Evolutionary conservation across 53 echinoderm and acorn worm species (phyloP).

Genomic region (Echinarachnius parma): DNA sequence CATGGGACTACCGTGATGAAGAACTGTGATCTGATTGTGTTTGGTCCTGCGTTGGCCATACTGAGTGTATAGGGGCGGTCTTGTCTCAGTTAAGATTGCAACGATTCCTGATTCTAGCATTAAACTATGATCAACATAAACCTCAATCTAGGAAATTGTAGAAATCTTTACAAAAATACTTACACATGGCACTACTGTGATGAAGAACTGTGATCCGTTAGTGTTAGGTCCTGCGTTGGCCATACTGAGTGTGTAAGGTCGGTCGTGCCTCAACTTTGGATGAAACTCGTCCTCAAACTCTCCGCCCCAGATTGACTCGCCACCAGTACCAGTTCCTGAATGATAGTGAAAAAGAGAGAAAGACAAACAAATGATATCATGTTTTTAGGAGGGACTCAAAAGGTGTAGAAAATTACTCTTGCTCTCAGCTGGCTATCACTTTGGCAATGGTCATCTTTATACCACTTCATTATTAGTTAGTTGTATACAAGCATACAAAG

Average conservation of each 20-base stretch:
- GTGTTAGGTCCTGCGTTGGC: slow-evolving; percentile 97
- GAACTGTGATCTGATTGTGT: slow-evolving; percentile 98
- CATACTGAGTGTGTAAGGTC: slow-evolving; percentile 96
- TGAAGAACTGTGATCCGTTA: slow-evolving; percentile 98
- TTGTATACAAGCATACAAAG: no score
- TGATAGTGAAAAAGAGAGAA: not conserved
- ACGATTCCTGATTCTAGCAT: no score
- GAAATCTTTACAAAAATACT: slow-evolving; percentile 60
- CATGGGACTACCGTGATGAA: slow-evolving; percentile 95
- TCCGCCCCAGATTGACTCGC: slow-evolving; percentile 98
- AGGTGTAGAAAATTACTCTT: no score
- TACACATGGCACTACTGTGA: slow-evolving; percentile 96
- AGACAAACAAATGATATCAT: no score
- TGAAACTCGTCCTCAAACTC: slow-evolving; percentile 97
- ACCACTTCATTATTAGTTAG: no score
- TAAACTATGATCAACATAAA: no score
- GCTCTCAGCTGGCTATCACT: no score
- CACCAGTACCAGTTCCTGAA: slow-evolving; percentile 91
- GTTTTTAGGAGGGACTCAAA: no score
- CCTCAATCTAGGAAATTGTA: no score
- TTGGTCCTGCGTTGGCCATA: slow-evolving; percentile 97
- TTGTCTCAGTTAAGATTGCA: slow-evolving; percentile 70
- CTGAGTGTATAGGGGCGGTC: slow-evolving; percentile 90
- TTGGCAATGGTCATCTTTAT: no score
- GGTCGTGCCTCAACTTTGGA: slow-evolving; percentile 71